Percentiles rank a stretch among this genome's conserved stretches.
Evolutionary conservation across 2,888 invertebrate genomes (phyloP).

Genomic region (Phyllotreta cruciferae): DNA sequence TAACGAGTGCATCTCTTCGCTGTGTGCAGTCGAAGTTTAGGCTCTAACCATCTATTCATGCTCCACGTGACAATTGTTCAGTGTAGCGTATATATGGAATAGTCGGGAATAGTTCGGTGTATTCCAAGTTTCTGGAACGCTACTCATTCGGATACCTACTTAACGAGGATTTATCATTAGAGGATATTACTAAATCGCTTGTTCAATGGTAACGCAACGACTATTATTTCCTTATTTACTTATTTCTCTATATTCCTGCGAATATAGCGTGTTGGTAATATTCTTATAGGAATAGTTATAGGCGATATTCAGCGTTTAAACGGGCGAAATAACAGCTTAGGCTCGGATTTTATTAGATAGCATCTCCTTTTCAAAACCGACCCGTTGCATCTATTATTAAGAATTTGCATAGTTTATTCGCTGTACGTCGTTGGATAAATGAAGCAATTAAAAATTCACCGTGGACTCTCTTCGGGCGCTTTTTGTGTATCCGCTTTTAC

Average conservation of each 20-base stretch:
- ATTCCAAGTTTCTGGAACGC: too few relatives aligned
- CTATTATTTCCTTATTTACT: too few relatives aligned
- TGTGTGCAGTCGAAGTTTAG: too few relatives aligned
- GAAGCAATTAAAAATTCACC: slow-evolving; percentile 38
- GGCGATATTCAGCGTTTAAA: not conserved
- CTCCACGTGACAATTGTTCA: slow-evolving; percentile 44
- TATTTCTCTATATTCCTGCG: too few relatives aligned
- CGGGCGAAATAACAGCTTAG: slow-evolving; percentile 16
- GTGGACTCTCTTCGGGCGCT: slow-evolving; percentile 25
- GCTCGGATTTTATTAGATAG: slow-evolving; percentile 13
- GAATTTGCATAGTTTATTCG: slow-evolving; percentile 28
- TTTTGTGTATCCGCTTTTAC: slow-evolving; percentile 23
- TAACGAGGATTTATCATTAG: too few relatives aligned
- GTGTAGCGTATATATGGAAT: slow-evolving; percentile 33
- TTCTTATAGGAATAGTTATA: too few relatives aligned
- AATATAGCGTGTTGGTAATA: too few relatives aligned
- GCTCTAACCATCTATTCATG: slow-evolving; percentile 41
- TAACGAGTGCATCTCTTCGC: too few relatives aligned
- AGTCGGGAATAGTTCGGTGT: too few relatives aligned
- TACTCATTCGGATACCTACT: too few relatives aligned
- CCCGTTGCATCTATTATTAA: slow-evolving; percentile 22
- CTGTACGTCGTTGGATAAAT: slow-evolving; percentile 27
- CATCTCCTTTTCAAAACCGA: slow-evolving; percentile 15
- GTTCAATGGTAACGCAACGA: too few relatives aligned
- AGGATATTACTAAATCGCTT: too few relatives aligned